Conservation (phyloP, 1,140 invertebrate genomes). For the Ephestia elutella region DNA sequence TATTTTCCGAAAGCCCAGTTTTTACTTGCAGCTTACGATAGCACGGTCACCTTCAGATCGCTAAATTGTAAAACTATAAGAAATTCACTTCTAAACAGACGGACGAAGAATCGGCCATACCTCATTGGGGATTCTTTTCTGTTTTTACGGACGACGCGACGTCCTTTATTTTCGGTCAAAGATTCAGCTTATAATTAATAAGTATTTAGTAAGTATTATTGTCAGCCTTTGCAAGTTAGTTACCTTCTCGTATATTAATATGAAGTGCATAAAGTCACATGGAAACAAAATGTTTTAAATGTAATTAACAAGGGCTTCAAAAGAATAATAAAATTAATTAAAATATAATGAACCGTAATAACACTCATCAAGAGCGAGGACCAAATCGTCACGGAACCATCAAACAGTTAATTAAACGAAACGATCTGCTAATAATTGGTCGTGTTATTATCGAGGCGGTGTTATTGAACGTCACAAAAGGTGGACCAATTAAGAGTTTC, state of each 20-base stretch:
- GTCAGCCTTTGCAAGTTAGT: too few relatives aligned
- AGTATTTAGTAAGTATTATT: too few relatives aligned
- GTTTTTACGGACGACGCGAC: too few relatives aligned
- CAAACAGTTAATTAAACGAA: conserved; percentile 61
- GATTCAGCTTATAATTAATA: too few relatives aligned
- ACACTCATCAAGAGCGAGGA: conserved; percentile 10
- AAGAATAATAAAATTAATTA: conserved; percentile 17
- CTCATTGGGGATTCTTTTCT: conserved; percentile 29
- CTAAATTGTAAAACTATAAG: conserved; percentile 67
- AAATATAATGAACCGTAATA: conserved; percentile 23
- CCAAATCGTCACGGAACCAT: conserved; percentile 17
- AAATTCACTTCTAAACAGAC: conserved; percentile 47
- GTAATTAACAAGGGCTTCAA: conserved; percentile 16
- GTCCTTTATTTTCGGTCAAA: too few relatives aligned
- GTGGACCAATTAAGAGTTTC: conserved; percentile 72
- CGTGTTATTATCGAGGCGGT: conserved; percentile 64
- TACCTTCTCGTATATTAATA: too few relatives aligned
- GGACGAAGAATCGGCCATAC: conserved; percentile 41
- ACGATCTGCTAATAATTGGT: conserved; percentile 68
- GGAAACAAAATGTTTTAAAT: background rate
- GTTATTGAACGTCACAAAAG: conserved; percentile 66
- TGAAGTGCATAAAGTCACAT: background rate
- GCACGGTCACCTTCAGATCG: conserved; percentile 65
- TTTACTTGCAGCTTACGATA: conserved; percentile 52
- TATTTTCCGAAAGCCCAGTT: conserved; percentile 60